Evolutionary conservation across 2,113 vertebrate species (phyloP).

Genomic region (Vicugna pacos): DNA sequence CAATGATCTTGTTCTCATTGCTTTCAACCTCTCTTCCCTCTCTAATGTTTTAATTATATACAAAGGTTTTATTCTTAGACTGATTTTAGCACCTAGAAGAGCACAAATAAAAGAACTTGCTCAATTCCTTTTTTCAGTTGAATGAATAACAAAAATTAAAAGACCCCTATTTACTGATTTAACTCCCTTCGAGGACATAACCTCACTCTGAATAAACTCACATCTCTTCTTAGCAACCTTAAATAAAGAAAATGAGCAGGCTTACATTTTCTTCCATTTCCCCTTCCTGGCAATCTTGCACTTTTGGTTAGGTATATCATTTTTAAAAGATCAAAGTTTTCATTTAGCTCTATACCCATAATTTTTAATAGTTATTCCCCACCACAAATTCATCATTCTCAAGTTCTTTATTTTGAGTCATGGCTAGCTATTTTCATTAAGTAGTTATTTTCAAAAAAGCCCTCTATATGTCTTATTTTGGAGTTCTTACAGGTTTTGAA

Average conservation of each 20-base stretch:
- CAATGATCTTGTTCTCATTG: slow-evolving; percentile 13
- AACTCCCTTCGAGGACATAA: background rate
- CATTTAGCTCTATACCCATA: background rate
- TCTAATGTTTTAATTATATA: background rate
- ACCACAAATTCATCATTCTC: background rate
- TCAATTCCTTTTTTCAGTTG: background rate
- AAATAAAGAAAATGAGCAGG: background rate
- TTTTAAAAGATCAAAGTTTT: slow-evolving; percentile 4
- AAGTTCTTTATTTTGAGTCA: slow-evolving; percentile 35
- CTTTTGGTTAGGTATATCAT: background rate
- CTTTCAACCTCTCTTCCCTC: background rate
- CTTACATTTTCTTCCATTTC: background rate
- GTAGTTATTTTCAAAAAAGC: background rate
- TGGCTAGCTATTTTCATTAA: slow-evolving; percentile 11
- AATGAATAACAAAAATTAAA: slow-evolving; percentile 31
- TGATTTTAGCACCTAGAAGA: background rate
- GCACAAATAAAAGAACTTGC: background rate
- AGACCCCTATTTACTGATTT: background rate
- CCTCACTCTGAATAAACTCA: background rate
- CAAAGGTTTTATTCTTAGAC: background rate
- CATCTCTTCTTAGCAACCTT: background rate
- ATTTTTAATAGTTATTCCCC: slow-evolving; percentile 30
- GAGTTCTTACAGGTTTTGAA: background rate
- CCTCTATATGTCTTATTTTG: background rate
- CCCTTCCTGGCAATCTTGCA: background rate